These are phyloP conservation scores for Pardalotus punctatus DNA, from an alignment of 2,113 vertebrate species.

Conservation along the genomic window DNA sequence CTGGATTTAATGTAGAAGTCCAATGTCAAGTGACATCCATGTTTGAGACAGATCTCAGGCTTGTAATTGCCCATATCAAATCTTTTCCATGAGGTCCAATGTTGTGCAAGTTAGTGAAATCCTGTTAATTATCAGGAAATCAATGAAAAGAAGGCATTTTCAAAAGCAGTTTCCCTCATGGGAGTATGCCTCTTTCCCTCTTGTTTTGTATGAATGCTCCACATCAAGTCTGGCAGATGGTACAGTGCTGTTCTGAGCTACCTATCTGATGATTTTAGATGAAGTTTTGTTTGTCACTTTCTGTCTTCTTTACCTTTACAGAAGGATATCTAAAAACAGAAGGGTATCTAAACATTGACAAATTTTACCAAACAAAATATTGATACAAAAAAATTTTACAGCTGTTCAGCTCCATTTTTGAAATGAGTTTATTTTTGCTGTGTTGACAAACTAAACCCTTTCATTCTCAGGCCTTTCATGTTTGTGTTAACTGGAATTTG, in stretches of 20 bases:
- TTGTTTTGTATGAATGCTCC: background rate
- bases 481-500: background rate
- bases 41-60: background rate
- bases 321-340: background rate
- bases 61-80: background rate
- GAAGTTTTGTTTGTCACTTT: background rate
- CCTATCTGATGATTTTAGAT: background rate
- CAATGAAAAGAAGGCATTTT: background rate
- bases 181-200: background rate
- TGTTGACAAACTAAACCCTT: background rate
- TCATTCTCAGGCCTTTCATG: background rate
- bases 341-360: background rate
- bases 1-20: background rate
- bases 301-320: background rate
- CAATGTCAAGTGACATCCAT: background rate
- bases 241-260: background rate
- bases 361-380: background rate
- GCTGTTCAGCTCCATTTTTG: background rate
- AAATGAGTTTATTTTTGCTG: background rate
- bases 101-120: background rate
- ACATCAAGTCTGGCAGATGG: background rate
- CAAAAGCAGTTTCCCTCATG: background rate
- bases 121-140: background rate
- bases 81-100: background rate
- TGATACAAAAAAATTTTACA: background rate